Conservation (phyloP, 2,113 vertebrate genomes). For the Anser cygnoides region DNA sequence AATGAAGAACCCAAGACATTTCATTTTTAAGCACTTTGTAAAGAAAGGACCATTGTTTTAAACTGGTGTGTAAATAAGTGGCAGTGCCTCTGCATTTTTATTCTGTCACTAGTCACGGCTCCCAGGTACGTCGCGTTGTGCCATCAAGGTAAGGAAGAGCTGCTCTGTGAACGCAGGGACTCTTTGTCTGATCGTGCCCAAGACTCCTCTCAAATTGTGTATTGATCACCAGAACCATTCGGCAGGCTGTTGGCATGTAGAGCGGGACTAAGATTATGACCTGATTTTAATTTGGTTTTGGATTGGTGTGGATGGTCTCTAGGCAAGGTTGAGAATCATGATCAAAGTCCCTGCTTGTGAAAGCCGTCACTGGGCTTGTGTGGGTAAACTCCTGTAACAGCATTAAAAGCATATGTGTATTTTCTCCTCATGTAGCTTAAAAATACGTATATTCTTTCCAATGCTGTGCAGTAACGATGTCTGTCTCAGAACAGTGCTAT, state of each 20-base stretch:
- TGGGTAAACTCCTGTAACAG: neutral
- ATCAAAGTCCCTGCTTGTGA: neutral
- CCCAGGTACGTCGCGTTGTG: neutral
- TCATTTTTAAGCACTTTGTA: slow-evolving; percentile 51
- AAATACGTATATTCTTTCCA: neutral
- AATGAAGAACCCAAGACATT: neutral
- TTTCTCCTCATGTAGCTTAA: neutral
- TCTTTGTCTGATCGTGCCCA: neutral
- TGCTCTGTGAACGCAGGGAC: neutral
- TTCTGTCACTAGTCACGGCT: neutral
- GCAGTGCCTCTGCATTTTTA: neutral
- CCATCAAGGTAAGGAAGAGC: neutral
- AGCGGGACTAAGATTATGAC: neutral
- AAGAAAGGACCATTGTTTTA: neutral
- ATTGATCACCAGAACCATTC: neutral
- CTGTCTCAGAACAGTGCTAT: neutral
- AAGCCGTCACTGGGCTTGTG: neutral
- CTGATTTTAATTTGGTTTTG: slow-evolving; percentile 53
- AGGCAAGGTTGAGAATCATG: neutral
- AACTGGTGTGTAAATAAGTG: neutral
- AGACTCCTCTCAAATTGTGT: slow-evolving; percentile 19
- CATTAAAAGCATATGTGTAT: neutral
- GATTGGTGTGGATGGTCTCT: neutral
- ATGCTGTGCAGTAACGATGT: neutral
- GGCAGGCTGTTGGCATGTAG: neutral